Evolutionary conservation across 2,888 invertebrate species (phyloP).

Genomic region (Galerucella calmariensis): DNA sequence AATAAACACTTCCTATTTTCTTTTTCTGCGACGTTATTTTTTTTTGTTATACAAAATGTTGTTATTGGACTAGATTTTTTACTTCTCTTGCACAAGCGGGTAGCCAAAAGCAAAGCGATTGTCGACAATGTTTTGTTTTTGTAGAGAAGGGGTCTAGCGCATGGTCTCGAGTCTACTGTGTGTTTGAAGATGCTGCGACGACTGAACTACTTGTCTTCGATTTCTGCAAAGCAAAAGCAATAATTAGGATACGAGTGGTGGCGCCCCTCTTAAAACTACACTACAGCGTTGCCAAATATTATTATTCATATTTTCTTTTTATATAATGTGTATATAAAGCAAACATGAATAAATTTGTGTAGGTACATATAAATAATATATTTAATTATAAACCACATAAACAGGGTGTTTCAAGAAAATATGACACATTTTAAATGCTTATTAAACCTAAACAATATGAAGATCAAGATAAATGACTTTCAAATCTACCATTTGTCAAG

Average conservation of each 20-base stretch:
- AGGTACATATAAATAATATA: no score
- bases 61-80: slow-evolving; percentile 46
- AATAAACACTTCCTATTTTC: slow-evolving; percentile 52
- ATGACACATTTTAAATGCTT: no score
- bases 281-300: slow-evolving; percentile 37
- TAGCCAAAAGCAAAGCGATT: slow-evolving; percentile 65
- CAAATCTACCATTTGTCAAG: no score
- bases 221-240: slow-evolving; percentile 57
- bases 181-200: slow-evolving; percentile 52
- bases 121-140: slow-evolving; percentile 50
- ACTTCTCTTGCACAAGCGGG: slow-evolving; percentile 60
- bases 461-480: no score
- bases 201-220: slow-evolving; percentile 53
- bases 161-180: slow-evolving; percentile 61
- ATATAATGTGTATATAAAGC: no score
- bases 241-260: slow-evolving; percentile 46
- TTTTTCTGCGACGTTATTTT: slow-evolving; percentile 36
- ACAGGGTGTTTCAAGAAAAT: no score
- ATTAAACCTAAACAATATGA: no score
- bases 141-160: slow-evolving; percentile 60
- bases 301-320: background rate
- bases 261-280: slow-evolving; percentile 37
- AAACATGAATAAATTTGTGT: no score
- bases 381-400: no score
- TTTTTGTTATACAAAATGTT: slow-evolving; percentile 21